A percentile compares a stretch with the other conserved stretches of the same genome.
Conservation (phyloP, 2,888 invertebrate species). For the Rhagonycha lutea region DNA sequence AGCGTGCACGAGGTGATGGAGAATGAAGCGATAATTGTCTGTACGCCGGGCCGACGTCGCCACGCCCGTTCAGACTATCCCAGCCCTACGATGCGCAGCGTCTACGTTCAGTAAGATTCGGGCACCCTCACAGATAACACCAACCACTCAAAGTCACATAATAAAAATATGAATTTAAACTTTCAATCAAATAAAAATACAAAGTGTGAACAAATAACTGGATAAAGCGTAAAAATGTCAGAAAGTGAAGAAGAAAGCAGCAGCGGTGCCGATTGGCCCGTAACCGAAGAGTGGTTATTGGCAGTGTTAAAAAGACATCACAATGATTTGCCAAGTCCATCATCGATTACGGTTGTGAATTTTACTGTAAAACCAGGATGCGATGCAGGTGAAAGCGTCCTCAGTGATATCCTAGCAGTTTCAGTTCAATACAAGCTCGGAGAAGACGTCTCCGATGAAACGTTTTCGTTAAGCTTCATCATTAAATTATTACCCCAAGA, state of each 20-base stretch:
- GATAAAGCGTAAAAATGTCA: slow-evolving; percentile 50
- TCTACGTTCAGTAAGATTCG: slow-evolving; percentile 14
- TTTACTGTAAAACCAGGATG: slow-evolving; percentile 63
- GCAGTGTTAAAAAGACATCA: slow-evolving; percentile 59
- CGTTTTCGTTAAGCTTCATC: slow-evolving; percentile 60
- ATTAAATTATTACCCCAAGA: slow-evolving; percentile 79
- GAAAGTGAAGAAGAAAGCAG: slow-evolving; percentile 60
- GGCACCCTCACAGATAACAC: background rate
- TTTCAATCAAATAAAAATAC: slow-evolving; percentile 13
- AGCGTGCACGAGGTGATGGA: slow-evolving; percentile 50
- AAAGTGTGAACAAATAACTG: slow-evolving; percentile 17
- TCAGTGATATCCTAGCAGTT: slow-evolving; percentile 81
- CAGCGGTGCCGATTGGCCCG: slow-evolving; percentile 57
- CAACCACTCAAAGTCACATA: background rate
- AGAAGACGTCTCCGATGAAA: slow-evolving; percentile 39
- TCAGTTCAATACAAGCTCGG: slow-evolving; percentile 65
- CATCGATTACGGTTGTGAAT: slow-evolving; percentile 54
- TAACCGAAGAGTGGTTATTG: slow-evolving; percentile 63
- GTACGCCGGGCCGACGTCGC: slow-evolving; percentile 54
- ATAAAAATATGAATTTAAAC: background rate
- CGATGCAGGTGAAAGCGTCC: slow-evolving; percentile 70
- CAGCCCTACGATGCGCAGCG: slow-evolving; percentile 31
- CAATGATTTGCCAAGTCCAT: slow-evolving; percentile 44
- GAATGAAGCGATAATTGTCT: slow-evolving; percentile 58
- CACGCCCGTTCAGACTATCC: slow-evolving; percentile 32